Evolutionary conservation across 2,113 vertebrate species (phyloP).

Genomic region (Sylvietta virens): DNA sequence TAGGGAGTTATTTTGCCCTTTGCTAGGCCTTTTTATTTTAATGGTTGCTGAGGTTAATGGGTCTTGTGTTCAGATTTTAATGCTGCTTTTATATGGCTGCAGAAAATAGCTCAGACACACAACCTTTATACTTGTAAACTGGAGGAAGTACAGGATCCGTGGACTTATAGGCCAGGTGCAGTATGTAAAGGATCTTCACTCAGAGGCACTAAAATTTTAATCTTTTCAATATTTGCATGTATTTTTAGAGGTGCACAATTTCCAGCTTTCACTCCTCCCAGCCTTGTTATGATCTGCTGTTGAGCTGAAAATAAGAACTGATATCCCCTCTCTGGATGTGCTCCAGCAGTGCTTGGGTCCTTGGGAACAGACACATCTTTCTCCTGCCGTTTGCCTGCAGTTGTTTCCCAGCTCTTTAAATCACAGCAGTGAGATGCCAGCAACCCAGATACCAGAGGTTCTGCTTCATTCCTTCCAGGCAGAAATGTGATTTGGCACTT

Average conservation of each 20-base stretch:
- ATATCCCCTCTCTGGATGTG: background rate
- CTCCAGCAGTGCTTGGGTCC: background rate
- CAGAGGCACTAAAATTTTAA: background rate
- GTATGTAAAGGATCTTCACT: background rate
- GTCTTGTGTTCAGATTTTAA: background rate
- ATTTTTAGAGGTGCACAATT: background rate
- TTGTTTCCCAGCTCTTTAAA: background rate
- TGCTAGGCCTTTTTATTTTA: background rate
- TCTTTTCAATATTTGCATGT: background rate
- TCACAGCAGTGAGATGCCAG: background rate
- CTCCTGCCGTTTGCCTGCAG: background rate
- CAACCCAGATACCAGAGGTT: background rate
- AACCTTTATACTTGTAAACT: background rate
- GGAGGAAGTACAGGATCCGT: background rate
- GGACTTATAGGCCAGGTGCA: background rate
- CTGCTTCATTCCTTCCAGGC: background rate
- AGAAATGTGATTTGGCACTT: slow-evolving; percentile 1
- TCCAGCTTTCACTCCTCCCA: rapidly evolving
- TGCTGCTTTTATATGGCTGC: background rate
- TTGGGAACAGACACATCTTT: background rate
- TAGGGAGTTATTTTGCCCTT: background rate
- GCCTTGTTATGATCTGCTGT: background rate
- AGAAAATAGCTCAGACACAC: background rate
- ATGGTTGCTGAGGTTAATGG: background rate
- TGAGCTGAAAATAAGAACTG: background rate